Base-by-base conservation (phyloP, 2,888 invertebrate genomes). In the Eubasilissa splendida region DNA sequence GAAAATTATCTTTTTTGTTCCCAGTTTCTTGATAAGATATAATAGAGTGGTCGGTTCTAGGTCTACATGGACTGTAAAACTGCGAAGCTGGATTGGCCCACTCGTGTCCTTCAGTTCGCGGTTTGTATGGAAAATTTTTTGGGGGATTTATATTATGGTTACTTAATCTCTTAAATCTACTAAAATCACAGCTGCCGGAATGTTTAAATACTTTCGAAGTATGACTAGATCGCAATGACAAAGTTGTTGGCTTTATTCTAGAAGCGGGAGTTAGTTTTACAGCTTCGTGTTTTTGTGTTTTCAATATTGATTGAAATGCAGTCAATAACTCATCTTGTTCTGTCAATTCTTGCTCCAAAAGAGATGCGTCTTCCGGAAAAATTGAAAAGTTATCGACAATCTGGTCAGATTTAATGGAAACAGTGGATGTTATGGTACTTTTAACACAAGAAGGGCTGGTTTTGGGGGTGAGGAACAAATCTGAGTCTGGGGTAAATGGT, bases 281-380 rank as follows among this genome's bases (percentile, higher is more conserved):
- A 79, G 85, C 82, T 83, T 86, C 85, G 78, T 86, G 86, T 80
- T 85, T 84, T 86, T 88, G 88, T 3, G 87, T 85, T 85, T 88
- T 88, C 85, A 88, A 88, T 81, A 91, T 90, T 80, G 88, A 89
- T 82, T 90, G 87, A 86, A 91, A 91, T 71, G 90, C 90, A 85
- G 88, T 87, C 63, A 90, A 90, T 59, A 91, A 87, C 66, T 87
- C 89, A 85, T 91, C 91, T 86, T 91, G 91, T 86, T 91, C 91
- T 52, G 87, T 88, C 22, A 91, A 87, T 86, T 91, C 91, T 85
- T 88, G 89, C 71, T 91, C 91, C 84, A 91, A 85, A 82, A 89
- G 86, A 81, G 87, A 87, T 54, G 86, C 86, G 75, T 89, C 89
- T 83, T 88, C 87, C 50, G 88, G 88, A 59, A 88, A 88, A 84